A percentile compares a stretch with the other conserved stretches of the same genome.
These are phyloP conservation scores for Urosaurus nigricauda DNA, from an alignment of 2,797 vertebrate species.

Conservation along the genomic window DNA sequence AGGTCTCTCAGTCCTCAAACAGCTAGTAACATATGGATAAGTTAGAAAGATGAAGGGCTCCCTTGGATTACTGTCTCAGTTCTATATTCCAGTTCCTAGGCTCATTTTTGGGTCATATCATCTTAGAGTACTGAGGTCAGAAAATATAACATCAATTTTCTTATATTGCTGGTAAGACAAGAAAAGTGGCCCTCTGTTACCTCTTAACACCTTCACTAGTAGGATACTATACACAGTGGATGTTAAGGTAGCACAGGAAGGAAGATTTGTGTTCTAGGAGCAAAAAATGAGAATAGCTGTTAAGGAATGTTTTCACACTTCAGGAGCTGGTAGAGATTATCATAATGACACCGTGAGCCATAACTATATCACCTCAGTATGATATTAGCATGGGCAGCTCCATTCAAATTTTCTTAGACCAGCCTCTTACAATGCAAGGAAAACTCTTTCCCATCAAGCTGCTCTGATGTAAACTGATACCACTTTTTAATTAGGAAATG, in stretches of 20 bases:
- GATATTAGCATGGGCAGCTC: accelerated
- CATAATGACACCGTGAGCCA: conserved; percentile 11
- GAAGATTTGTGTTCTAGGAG: neutral
- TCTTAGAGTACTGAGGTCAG: neutral
- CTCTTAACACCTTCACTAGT: neutral
- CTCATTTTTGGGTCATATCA: neutral
- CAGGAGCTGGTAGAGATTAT: neutral
- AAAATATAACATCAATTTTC: neutral
- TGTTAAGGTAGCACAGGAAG: neutral
- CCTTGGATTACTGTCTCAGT: too few relatives aligned
- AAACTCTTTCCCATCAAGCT: conserved; percentile 16
- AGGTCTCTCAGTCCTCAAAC: neutral
- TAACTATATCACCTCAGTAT: neutral
- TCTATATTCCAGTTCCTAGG: neutral
- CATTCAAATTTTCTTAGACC: neutral
- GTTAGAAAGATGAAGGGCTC: neutral
- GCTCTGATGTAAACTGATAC: conserved; percentile 57
- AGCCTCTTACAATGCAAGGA: neutral
- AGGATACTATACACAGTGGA: neutral
- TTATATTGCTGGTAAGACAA: neutral
- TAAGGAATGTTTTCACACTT: neutral
- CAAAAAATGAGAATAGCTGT: neutral
- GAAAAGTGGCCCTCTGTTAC: neutral
- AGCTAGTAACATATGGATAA: neutral
- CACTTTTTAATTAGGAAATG: conserved; percentile 75